These are phyloP conservation scores for Saccostrea cuccullata DNA, from an alignment of 1,140 invertebrate species.

Conservation along the genomic window DNA sequence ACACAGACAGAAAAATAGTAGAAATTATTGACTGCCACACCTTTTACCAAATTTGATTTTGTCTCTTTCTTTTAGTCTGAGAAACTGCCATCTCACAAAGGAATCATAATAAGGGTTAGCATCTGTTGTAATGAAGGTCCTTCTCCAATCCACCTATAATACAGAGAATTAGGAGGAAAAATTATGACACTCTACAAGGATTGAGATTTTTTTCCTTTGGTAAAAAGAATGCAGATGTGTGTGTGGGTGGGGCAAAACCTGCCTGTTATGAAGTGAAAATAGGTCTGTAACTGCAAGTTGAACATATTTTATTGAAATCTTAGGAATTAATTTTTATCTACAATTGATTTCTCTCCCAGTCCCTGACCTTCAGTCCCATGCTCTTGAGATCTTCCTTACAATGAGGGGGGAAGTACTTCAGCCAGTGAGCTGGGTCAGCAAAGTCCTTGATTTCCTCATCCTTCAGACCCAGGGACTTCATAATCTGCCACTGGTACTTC, in stretches of 20 bases:
- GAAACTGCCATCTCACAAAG: conserved; percentile 98
- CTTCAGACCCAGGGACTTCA: conserved; percentile 92
- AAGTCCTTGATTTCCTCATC: conserved; percentile 95
- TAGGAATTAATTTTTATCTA: too few species aligned
- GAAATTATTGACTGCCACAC: conserved; percentile 50
- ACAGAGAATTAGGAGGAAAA: background rate
- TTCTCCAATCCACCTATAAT: conserved; percentile 95
- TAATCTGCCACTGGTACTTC: conserved; percentile 99
- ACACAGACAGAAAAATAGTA: background rate
- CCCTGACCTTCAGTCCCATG: conserved; percentile 92
- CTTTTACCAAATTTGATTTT: conserved; percentile 98
- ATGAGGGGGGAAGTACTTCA: conserved; percentile 93
- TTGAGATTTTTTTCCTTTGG: too few species aligned
- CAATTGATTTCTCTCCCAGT: too few species aligned
- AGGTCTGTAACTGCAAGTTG: too few species aligned
- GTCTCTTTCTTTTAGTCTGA: conserved; percentile 90
- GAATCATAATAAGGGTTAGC: conserved; percentile 98
- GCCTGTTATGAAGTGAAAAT: too few species aligned
- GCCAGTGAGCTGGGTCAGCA: conserved; percentile 94
- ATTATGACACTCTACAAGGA: too few species aligned
- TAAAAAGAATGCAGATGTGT: too few species aligned
- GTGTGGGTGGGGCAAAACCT: too few species aligned
- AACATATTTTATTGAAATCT: too few species aligned
- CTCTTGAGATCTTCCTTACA: conserved; percentile 91
- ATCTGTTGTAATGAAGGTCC: conserved; percentile 98